phyloP scores from a whole-genome alignment of 2,797 vertebrate genomes.

The Smutsia gigantea region DNA sequence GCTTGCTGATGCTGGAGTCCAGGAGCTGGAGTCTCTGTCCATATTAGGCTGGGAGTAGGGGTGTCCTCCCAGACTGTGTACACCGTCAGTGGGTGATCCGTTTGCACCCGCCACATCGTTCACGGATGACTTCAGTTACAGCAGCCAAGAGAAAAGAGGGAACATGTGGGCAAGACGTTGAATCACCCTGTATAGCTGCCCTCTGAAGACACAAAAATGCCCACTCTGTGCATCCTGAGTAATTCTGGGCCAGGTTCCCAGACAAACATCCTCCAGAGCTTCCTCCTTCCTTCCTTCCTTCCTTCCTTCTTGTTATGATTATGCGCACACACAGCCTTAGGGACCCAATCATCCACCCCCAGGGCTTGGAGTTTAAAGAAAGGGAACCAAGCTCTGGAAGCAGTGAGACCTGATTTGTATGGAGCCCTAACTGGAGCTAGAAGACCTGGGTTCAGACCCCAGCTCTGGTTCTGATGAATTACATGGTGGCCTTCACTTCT shows the following conservation, averaged over 20 bases:
- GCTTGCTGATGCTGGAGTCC: background rate
- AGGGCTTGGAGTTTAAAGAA: background rate
- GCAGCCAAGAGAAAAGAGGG: constrained; percentile 60
- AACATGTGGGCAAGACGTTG: constrained; percentile 68
- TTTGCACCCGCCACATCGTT: constrained; percentile 65
- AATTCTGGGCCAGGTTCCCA: constrained; percentile 35
- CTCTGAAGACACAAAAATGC: constrained; percentile 47
- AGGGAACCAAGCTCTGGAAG: background rate
- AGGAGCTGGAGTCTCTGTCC: constrained; percentile 37
- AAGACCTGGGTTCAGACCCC: background rate
- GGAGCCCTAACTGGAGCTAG: background rate
- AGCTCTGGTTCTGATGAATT: background rate
- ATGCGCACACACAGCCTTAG: background rate
- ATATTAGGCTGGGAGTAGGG: constrained; percentile 51
- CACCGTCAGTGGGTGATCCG: constrained; percentile 27
- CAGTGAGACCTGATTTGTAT: background rate
- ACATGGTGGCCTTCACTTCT: background rate
- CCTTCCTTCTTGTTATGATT: background rate
- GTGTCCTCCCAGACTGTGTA: background rate
- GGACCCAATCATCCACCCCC: background rate
- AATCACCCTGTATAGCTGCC: constrained; percentile 52
- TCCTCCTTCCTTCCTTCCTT: background rate
- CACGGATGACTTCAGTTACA: constrained; percentile 61
- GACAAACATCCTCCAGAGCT: background rate
- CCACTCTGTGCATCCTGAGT: background rate